A percentile compares a stretch with the other conserved stretches of the same genome.
Conservation (phyloP, 2,113 vertebrate species). For the Mus musculus region GRCm39 chrX:129331501-129332000, state of each 20-base stretch:
- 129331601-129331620: neutral
- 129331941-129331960: neutral
- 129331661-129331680: constrained; percentile 23
- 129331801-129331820: constrained; percentile 43
- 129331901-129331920: constrained; percentile 46
- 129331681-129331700: constrained; percentile 32
- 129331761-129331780: constrained; percentile 48
- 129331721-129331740: constrained; percentile 37
- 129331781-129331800: constrained; percentile 62
- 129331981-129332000: neutral
- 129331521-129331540: too few relatives aligned
- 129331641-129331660: neutral
- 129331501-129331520: neutral
- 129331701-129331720: neutral
- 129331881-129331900: constrained; percentile 58
- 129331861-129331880: constrained; percentile 61
- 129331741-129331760: constrained; percentile 30
- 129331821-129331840: constrained; percentile 44
- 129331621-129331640: neutral
- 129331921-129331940: neutral
- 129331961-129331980: constrained; percentile 25
- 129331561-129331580: neutral
- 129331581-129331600: neutral
- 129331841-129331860: constrained; percentile 64
- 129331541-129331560: neutral